Evolutionary conservation across 2,888 invertebrate genomes (phyloP).

Genomic region (Xylocampa areola): DNA sequence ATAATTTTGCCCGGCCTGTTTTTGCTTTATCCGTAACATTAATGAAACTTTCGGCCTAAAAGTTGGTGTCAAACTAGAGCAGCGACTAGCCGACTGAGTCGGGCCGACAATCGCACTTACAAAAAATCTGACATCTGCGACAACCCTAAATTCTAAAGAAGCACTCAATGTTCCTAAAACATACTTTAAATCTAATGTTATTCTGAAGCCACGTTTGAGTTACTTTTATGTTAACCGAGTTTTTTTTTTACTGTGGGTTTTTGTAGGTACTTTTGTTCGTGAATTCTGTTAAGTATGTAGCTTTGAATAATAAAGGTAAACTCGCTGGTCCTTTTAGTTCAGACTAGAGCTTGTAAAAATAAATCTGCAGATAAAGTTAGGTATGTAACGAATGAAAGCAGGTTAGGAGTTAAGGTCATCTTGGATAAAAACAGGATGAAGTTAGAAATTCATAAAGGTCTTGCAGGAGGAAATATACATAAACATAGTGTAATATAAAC

Average conservation of each 20-base stretch:
- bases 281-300: constrained; percentile 15
- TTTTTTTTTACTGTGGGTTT: constrained; percentile 24
- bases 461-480: too few species aligned
- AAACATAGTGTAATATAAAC: too few species aligned
- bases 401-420: too few species aligned
- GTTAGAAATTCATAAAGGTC: too few species aligned
- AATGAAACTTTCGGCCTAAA: too few species aligned
- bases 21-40: too few species aligned
- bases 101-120: background rate
- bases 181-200: constrained; percentile 40
- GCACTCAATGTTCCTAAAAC: constrained; percentile 35
- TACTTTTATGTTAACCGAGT: constrained; percentile 35
- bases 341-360: background rate
- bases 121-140: too few species aligned
- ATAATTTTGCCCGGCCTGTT: too few species aligned
- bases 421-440: too few species aligned
- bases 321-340: background rate
- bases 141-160: constrained; percentile 20
- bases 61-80: background rate
- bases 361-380: too few species aligned
- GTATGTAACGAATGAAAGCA: too few species aligned
- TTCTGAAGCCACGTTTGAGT: constrained; percentile 30
- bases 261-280: constrained; percentile 13
- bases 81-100: background rate
- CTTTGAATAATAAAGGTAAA: constrained; percentile 22